A percentile compares a stretch with the other conserved stretches of the same genome.
Conservation (phyloP, 2,113 vertebrate species). For the Triplophysa rosa region DNA sequence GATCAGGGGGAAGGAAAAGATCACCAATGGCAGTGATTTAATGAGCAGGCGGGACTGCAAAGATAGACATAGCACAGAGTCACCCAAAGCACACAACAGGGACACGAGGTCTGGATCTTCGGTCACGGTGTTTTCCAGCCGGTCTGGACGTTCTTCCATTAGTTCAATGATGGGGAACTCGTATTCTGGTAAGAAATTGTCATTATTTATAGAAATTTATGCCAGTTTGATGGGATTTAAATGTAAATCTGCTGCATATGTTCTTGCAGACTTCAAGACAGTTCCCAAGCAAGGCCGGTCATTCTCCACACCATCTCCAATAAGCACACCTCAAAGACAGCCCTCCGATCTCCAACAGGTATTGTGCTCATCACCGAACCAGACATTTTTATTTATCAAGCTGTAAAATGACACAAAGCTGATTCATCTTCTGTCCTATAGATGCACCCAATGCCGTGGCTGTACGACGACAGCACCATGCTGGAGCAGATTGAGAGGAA, state of each 20-base stretch:
- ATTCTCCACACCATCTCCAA: constrained; percentile 84
- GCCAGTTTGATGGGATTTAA: neutral
- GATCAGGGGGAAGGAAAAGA: constrained; percentile 65
- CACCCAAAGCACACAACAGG: constrained; percentile 91
- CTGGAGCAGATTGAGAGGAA: constrained; percentile 98
- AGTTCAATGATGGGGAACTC: constrained; percentile 83
- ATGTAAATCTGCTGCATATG: neutral
- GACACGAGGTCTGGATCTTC: constrained; percentile 82
- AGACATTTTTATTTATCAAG: neutral
- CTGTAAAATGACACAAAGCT: neutral
- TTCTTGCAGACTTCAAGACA: constrained; percentile 80
- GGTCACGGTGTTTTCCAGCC: constrained; percentile 78
- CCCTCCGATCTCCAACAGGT: constrained; percentile 80
- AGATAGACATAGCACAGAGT: constrained; percentile 77
- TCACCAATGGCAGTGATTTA: constrained; percentile 62
- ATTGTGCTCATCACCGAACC: neutral
- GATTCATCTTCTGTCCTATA: constrained; percentile 55
- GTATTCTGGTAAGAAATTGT: constrained; percentile 78
- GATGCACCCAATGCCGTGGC: constrained; percentile 95
- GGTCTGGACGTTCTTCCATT: constrained; percentile 84
- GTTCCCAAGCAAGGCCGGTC: constrained; percentile 85
- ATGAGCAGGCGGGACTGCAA: constrained; percentile 60
- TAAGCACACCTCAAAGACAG: constrained; percentile 87
- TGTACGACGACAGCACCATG: constrained; percentile 96
- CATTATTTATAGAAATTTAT: too few relatives aligned